Evolutionary conservation across 2,113 vertebrate species (phyloP).

Genomic region (Entosphenus tridentatus): DNA sequence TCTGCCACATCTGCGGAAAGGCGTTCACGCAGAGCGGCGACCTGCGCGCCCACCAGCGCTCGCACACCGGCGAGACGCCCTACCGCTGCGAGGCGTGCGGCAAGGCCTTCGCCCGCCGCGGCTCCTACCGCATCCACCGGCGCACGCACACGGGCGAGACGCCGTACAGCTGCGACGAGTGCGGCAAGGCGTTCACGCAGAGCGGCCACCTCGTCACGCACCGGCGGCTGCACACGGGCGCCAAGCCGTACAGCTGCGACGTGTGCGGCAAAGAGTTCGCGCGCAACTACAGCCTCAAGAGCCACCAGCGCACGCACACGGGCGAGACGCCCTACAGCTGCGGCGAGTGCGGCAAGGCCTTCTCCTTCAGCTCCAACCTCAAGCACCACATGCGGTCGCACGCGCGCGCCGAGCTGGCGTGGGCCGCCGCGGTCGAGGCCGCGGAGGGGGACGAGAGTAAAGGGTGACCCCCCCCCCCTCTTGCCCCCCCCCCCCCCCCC

Average conservation of each 20-base stretch:
- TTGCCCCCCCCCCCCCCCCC: too few species aligned
- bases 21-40: slow-evolving; percentile 23
- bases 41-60: slow-evolving; percentile 20
- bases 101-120: slow-evolving; percentile 17
- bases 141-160: slow-evolving; percentile 18
- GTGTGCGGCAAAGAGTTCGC: slow-evolving; percentile 15
- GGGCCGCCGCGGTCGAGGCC: too few species aligned
- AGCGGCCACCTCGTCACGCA: slow-evolving; percentile 11
- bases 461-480: too few species aligned
- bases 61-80: slow-evolving; percentile 17
- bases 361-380: slow-evolving; percentile 12
- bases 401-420: not conserved
- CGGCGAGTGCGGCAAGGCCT: slow-evolving; percentile 13
- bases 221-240: slow-evolving; percentile 18
- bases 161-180: slow-evolving; percentile 14
- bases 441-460: too few species aligned
- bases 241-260: slow-evolving; percentile 14
- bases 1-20: slow-evolving; percentile 24
- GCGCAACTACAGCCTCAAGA: slow-evolving; percentile 12
- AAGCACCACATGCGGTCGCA: slow-evolving; percentile 12
- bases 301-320: slow-evolving; percentile 11
- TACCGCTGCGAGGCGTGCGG: slow-evolving; percentile 19
- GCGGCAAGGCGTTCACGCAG: slow-evolving; percentile 15
- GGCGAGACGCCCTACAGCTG: slow-evolving; percentile 13
- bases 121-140: slow-evolving; percentile 18